Evolutionary conservation across 2,888 invertebrate genomes (phyloP).

Genomic region (Arge pagana): DNA sequence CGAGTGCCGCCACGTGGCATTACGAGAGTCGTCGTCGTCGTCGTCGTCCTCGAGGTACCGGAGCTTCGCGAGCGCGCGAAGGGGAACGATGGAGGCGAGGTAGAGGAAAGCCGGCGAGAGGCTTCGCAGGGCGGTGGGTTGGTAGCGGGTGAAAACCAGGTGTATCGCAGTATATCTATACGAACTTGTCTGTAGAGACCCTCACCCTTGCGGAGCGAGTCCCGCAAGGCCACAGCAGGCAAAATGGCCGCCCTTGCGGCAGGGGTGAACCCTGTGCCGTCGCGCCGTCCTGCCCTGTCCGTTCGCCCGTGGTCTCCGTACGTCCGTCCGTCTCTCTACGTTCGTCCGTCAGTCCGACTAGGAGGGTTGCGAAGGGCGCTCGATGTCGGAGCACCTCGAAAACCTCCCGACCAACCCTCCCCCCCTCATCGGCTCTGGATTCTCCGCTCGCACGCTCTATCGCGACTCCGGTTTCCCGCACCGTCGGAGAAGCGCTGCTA

Average conservation of each 20-base stretch:
- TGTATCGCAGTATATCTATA: conserved; percentile 48
- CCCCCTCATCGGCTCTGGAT: no score
- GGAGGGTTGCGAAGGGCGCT: conserved; percentile 20
- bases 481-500: conserved; percentile 9
- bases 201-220: conserved; percentile 45
- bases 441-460: no score
- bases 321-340: conserved; percentile 2
- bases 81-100: conserved; percentile 8
- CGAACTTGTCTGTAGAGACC: conserved; percentile 44
- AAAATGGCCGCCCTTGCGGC: conserved; percentile 54
- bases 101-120: no score
- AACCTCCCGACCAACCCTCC: conserved; percentile 4
- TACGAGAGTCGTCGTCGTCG: no score
- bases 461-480: conserved; percentile 10
- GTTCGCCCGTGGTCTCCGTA: conserved; percentile 25
- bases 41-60: no score
- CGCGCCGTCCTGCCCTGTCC: conserved; percentile 41
- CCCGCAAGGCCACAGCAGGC: conserved; percentile 44
- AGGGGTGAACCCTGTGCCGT: conserved; percentile 44
- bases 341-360: conserved; percentile 10
- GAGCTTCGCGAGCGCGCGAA: conserved; percentile 13
- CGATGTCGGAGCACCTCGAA: conserved; percentile 16
- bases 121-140: conserved; percentile 47
- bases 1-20: no score
- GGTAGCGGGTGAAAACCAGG: conserved; percentile 51